phyloP scores from a whole-genome alignment of 2,888 invertebrate genomes.

The Drosophila sordidula region DNA sequence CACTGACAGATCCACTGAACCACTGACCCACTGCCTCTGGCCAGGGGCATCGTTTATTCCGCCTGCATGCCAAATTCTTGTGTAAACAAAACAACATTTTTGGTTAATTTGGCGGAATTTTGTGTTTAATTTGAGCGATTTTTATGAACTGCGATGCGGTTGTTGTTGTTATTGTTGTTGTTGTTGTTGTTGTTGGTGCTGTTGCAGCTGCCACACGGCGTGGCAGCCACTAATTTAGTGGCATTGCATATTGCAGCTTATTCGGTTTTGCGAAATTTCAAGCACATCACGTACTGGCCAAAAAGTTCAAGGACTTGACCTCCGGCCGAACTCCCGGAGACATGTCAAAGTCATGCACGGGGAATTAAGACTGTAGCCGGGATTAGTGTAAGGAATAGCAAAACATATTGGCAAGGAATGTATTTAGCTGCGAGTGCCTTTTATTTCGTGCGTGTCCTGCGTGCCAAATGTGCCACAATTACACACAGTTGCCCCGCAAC shows the following conservation, averaged over 20 bases:
- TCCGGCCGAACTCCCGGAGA: constrained; percentile 14
- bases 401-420: constrained; percentile 37
- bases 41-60: constrained; percentile 4
- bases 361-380: constrained; percentile 59
- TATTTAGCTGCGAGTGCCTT: constrained; percentile 25
- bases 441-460: constrained; percentile 49
- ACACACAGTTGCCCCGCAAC: background rate
- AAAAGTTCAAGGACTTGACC: constrained; percentile 54
- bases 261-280: background rate
- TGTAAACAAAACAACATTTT: constrained; percentile 28
- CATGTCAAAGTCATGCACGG: constrained; percentile 52
- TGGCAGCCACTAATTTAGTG: constrained; percentile 15
- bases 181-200: no score
- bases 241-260: constrained; percentile 14
- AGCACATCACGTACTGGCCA: constrained; percentile 25
- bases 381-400: constrained; percentile 41
- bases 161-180: background rate
- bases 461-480: constrained; percentile 33
- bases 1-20: constrained; percentile 5
- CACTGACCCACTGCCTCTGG: constrained; percentile 14
- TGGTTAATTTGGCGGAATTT: constrained; percentile 17
- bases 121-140: constrained; percentile 25
- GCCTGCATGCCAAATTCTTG: constrained; percentile 10
- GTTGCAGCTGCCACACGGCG: constrained; percentile 6
- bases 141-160: constrained; percentile 26